A percentile compares a stretch with the other conserved stretches of the same genome.
Evolutionary conservation across 2,888 invertebrate genomes (phyloP).

Genomic region (Phorcus lineatus): DNA sequence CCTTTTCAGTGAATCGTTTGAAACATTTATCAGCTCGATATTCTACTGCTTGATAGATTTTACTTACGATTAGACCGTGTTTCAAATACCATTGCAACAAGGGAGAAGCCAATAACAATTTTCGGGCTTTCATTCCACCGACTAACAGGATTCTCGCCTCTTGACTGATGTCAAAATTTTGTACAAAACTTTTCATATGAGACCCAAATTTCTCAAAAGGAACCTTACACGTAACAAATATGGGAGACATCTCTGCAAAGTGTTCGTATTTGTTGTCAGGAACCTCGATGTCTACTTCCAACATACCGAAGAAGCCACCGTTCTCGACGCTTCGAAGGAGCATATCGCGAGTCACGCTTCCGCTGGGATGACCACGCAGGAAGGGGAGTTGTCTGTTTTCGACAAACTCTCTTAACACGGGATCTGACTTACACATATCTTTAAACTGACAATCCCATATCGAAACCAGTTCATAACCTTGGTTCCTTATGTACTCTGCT

Average conservation of each 20-base stretch:
- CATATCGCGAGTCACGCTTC: not conserved
- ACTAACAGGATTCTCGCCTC: not conserved
- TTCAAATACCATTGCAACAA: not conserved
- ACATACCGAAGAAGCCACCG: conserved; percentile 4
- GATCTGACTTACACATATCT: not conserved
- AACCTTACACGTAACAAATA: conserved; percentile 9
- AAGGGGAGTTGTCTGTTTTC: not conserved
- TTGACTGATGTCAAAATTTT: not conserved
- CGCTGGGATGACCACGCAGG: not conserved
- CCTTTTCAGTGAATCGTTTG: conserved; percentile 7
- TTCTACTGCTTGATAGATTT: not conserved
- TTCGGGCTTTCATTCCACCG: not conserved
- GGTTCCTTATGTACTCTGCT: not conserved
- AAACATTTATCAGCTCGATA: not conserved
- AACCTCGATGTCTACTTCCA: conserved; percentile 16
- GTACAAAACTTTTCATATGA: not conserved
- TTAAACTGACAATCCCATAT: conserved; percentile 1
- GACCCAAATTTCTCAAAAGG: not conserved
- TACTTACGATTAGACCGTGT: not conserved
- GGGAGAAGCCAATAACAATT: not conserved
- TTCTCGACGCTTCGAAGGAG: not conserved
- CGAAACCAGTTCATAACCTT: not conserved
- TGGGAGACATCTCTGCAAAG: conserved; percentile 10
- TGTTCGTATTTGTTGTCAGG: not conserved
- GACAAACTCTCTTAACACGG: not conserved